Evolutionary conservation across 2,113 vertebrate genomes (phyloP), one percentile per base, ranked within the genome.

Genomic region (Himantopus leucocephalus): DNA sequence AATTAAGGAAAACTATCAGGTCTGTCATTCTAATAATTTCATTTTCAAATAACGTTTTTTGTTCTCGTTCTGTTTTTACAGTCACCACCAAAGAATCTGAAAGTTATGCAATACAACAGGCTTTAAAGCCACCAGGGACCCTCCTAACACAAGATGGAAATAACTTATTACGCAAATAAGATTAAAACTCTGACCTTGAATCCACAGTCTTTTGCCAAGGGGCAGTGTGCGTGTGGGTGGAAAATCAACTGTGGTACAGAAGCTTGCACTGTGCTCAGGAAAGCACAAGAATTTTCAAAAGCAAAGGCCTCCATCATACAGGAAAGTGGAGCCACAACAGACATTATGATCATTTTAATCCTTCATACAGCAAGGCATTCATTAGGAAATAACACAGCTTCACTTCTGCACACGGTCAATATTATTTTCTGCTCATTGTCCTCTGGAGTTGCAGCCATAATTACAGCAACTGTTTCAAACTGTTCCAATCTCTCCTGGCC

Each of bases 161-260:
- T 86, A 89, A 93, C 92, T 83, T 87, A 91, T 95, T 96, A 95
- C 76, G 67, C 73, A 94, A 97, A 72, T 76, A 72, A 64, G 74
- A 91, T 94, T 96, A 94, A 82, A 95, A 95, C 74, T 16, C 41
- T 91, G 90, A 97, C 96, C 96, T 75, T 90, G 91, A 91, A 91
- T 85, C 30, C 92, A 93, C 10, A 78, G 75, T 60, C 75, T 86
- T 91, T 84, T 88, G 91, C 90, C 94, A 93, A 93, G 89, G 91
- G 89, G 64, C 72, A 92, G 45, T 5, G 27, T 29, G 53, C 13
- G 43, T 20, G 68, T 2, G 72, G 30, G 87, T 91, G 74, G 88
- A 88, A 95, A 93, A 92, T 66, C 74, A 90, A 8, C 62, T 56
- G 43, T 72, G 50, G 72, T 84, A 88, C 50, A 85, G 55, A 88